phyloP scores from a whole-genome alignment of 1,140 invertebrate species.

The Battus philenor region DNA sequence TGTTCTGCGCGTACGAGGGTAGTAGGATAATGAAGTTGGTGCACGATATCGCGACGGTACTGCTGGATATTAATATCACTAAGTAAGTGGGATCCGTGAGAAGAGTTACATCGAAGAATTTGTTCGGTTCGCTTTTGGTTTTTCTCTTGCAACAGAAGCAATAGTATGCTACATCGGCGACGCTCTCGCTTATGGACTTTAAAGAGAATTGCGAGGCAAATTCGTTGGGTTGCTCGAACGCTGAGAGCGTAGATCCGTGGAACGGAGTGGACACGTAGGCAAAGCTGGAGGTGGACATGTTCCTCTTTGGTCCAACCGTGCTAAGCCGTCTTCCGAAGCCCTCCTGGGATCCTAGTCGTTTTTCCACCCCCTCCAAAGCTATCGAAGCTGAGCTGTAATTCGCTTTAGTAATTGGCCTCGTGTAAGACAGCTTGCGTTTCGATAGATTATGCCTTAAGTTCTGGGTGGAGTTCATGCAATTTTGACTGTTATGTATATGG shows the following conservation, averaged over 20 bases:
- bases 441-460: constrained; percentile 48
- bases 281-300: constrained; percentile 86
- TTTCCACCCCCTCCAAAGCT: constrained; percentile 34
- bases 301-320: constrained; percentile 73
- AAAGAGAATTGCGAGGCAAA: constrained; percentile 86
- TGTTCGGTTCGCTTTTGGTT: constrained; percentile 68
- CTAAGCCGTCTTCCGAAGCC: constrained; percentile 46
- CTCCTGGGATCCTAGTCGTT: constrained; percentile 47
- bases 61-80: constrained; percentile 87
- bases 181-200: constrained; percentile 79
- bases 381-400: constrained; percentile 51
- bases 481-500: constrained; percentile 38
- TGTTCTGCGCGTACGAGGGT: constrained; percentile 82
- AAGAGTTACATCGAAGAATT: constrained; percentile 84
- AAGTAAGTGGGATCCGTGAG: constrained; percentile 86
- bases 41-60: constrained; percentile 89
- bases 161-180: constrained; percentile 64
- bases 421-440: constrained; percentile 53
- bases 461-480: constrained; percentile 33
- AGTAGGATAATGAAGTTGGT: constrained; percentile 90
- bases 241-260: constrained; percentile 87
- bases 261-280: constrained; percentile 89
- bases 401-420: constrained; percentile 42
- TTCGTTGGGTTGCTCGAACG: constrained; percentile 80
- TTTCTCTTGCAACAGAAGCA: constrained; percentile 65